These are phyloP conservation scores for Scytalopus superciliaris DNA, from an alignment of 2,113 vertebrate genomes.

Conservation along the genomic window DNA sequence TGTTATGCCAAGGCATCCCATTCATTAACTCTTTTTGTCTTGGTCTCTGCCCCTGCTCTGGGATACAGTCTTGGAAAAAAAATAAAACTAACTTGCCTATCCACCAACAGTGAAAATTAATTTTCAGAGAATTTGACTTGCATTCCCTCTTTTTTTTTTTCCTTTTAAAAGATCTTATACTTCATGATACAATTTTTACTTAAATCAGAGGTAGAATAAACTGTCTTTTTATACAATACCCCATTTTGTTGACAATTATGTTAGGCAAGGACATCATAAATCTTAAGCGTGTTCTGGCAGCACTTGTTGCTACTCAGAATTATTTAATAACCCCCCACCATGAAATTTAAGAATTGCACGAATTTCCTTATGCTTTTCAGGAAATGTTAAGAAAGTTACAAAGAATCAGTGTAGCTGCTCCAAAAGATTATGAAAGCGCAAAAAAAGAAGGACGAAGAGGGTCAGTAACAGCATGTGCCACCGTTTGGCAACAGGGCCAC, in stretches of 20 bases:
- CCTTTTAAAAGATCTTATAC: background rate
- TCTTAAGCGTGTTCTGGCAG: background rate
- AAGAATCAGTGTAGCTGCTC: background rate
- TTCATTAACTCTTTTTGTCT: background rate
- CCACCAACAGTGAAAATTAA: background rate
- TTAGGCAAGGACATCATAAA: background rate
- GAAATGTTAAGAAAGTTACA: background rate
- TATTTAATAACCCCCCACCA: background rate
- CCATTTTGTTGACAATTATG: background rate
- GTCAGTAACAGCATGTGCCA: background rate
- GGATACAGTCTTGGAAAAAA: background rate
- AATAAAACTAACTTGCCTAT: background rate
- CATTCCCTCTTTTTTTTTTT: rapidly evolving
- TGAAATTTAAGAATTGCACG: rapidly evolving
- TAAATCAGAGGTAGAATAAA: background rate
- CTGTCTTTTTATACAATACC: background rate
- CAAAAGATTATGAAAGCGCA: background rate
- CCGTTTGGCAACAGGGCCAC: background rate
- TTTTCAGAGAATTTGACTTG: background rate
- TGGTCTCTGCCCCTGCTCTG: background rate
- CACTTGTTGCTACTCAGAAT: background rate
- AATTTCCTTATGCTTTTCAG: background rate
- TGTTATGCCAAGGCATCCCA: background rate
- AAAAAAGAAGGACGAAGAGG: background rate
- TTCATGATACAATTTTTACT: background rate